phyloP scores from a whole-genome alignment of 2,113 vertebrate genomes.

The Muntiacus muntjak region DNA sequence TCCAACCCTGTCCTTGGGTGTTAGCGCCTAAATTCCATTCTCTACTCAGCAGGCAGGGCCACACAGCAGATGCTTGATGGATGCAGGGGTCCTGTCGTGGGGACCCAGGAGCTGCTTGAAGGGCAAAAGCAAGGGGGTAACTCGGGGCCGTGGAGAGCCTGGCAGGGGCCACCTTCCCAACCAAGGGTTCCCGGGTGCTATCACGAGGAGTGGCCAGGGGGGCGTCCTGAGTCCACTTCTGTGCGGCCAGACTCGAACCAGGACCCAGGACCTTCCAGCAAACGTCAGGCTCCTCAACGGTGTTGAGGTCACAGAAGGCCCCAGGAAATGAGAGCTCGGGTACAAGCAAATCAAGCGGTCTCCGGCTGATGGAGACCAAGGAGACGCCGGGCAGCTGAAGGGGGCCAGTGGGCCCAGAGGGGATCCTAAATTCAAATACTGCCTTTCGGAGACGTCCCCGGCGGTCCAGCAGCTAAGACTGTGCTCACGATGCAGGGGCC shows the following conservation, averaged over 20 bases:
- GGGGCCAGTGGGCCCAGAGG: background rate
- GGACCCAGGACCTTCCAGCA: too few species aligned
- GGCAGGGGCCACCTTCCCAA: background rate
- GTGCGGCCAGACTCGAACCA: background rate
- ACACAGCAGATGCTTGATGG: background rate
- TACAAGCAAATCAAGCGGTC: background rate
- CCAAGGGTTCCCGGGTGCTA: fast-evolving
- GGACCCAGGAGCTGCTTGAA: background rate
- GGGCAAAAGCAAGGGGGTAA: background rate
- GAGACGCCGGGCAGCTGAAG: background rate
- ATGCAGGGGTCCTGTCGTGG: background rate
- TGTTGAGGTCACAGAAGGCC: background rate
- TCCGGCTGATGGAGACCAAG: background rate
- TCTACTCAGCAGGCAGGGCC: too few species aligned
- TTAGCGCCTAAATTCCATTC: background rate
- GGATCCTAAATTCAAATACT: background rate
- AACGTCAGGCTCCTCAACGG: background rate
- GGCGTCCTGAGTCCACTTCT: fast-evolving
- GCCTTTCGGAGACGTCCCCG: background rate
- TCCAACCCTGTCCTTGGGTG: background rate
- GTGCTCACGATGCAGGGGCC: background rate
- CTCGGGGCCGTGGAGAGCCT: fast-evolving
- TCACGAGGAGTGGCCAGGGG: background rate
- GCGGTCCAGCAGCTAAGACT: background rate
- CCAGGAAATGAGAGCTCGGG: background rate